Conservation (phyloP, 2,888 invertebrate genomes). For the Microplitis deprimator region DNA sequence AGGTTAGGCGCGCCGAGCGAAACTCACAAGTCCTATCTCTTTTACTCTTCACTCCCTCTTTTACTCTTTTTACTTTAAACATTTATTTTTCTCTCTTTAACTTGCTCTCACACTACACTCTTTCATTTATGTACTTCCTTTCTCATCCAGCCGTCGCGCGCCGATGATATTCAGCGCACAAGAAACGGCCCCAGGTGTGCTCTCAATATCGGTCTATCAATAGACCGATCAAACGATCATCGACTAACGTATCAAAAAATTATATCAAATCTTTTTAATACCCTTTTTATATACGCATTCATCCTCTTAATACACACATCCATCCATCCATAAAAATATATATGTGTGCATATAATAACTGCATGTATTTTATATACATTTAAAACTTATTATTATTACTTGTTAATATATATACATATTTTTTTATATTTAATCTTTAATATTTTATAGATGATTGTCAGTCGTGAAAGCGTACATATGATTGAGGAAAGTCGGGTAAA, state of each 20-base stretch:
- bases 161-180: conserved; percentile 29
- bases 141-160: conserved; percentile 22
- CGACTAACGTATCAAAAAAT: conserved; percentile 5
- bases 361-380: neutral
- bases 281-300: neutral
- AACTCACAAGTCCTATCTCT: conserved; percentile 32
- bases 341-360: neutral
- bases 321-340: too few species aligned
- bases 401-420: neutral
- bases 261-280: conserved; percentile 10
- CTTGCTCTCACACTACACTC: neutral
- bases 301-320: neutral
- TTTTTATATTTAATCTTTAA: conserved; percentile 7
- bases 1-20: conserved; percentile 47
- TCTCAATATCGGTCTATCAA: conserved; percentile 22
- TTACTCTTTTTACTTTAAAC: neutral
- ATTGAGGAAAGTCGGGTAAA: conserved; percentile 37
- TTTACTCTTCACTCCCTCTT: neutral
- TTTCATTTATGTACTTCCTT: conserved; percentile 7
- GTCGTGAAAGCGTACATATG: conserved; percentile 35
- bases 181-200: conserved; percentile 27
- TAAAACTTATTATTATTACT: neutral
- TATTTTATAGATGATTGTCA: conserved; percentile 6
- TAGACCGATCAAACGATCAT: conserved; percentile 20
- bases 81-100: neutral